These are phyloP conservation scores for Carapus acus DNA, from an alignment of 2,797 vertebrate species.

Conservation along the genomic window DNA sequence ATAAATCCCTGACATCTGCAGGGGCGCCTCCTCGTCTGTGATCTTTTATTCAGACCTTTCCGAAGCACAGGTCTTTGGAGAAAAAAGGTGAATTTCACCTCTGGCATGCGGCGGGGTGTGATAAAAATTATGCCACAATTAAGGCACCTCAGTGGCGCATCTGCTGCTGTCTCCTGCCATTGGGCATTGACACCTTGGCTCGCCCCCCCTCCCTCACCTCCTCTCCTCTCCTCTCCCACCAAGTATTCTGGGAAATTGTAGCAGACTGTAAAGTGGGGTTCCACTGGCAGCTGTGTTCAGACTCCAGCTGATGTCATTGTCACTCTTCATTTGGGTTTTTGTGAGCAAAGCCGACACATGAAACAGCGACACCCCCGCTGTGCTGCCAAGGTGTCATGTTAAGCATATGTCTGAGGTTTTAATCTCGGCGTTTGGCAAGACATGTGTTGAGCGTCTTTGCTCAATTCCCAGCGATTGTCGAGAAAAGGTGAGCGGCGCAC, in stretches of 20 bases:
- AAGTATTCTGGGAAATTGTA: slow-evolving; percentile 21
- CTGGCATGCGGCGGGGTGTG: slow-evolving; percentile 16
- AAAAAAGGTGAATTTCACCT: slow-evolving; percentile 15
- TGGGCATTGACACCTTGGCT: too few species aligned
- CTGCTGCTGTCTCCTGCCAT: too few species aligned
- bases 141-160: slow-evolving; percentile 4
- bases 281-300: slow-evolving; percentile 44
- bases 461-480: too few species aligned
- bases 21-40: background rate
- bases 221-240: slow-evolving; percentile 13
- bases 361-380: slow-evolving; percentile 7
- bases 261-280: slow-evolving; percentile 28
- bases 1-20: background rate
- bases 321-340: slow-evolving; percentile 52
- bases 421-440: too few species aligned
- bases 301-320: slow-evolving; percentile 49
- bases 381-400: slow-evolving; percentile 41
- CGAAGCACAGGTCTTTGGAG: slow-evolving; percentile 11
- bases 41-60: slow-evolving; percentile 13
- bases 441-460: too few species aligned
- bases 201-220: too few species aligned
- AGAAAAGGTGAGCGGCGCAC: too few species aligned
- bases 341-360: slow-evolving; percentile 39
- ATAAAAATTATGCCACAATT: slow-evolving; percentile 20
- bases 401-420: too few species aligned